Percentiles rank a stretch among this genome's conserved stretches.
Evolutionary conservation across 1,140 invertebrate species (phyloP).

Genomic region (Zaprionus camerounensis): DNA sequence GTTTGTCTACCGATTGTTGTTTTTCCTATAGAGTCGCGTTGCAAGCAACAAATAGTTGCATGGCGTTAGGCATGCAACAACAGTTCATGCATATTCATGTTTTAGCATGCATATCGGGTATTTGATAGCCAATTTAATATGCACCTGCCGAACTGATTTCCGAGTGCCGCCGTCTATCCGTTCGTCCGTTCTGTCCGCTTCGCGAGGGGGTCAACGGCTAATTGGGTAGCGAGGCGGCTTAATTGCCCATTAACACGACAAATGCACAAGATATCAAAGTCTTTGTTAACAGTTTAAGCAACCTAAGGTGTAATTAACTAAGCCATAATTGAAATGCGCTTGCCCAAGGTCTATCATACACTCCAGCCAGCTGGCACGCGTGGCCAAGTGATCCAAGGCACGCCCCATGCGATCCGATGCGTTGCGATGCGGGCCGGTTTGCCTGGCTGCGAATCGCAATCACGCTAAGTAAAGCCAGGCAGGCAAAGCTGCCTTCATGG

Average conservation of each 20-base stretch:
- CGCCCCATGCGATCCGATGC: conserved; percentile 39
- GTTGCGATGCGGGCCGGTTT: conserved; percentile 27
- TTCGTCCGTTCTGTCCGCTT: background rate
- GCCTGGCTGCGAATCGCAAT: conserved; percentile 54
- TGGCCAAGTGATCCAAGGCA: conserved; percentile 45
- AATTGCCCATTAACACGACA: conserved; percentile 76
- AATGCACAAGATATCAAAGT: conserved; percentile 42
- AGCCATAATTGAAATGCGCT: conserved; percentile 74
- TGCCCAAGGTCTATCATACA: conserved; percentile 53
- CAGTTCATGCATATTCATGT: conserved; percentile 5
- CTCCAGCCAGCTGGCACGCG: conserved; percentile 43
- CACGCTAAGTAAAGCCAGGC: conserved; percentile 63
- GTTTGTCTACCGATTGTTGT: background rate
- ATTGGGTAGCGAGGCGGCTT: conserved; percentile 58
- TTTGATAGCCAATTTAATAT: conserved; percentile 9
- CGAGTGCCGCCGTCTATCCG: background rate
- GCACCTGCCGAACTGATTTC: conserved; percentile 16
- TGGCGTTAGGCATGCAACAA: background rate
- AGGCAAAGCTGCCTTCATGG: conserved; percentile 68
- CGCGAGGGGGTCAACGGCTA: conserved; percentile 39
- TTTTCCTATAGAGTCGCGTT: background rate
- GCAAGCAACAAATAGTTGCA: background rate
- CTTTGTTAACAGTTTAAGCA: conserved; percentile 79
- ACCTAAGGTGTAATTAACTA: conserved; percentile 70
- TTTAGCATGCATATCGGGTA: background rate